phyloP scores from a whole-genome alignment of 2,797 vertebrate species.

The Bryconaethiops microstoma region DNA sequence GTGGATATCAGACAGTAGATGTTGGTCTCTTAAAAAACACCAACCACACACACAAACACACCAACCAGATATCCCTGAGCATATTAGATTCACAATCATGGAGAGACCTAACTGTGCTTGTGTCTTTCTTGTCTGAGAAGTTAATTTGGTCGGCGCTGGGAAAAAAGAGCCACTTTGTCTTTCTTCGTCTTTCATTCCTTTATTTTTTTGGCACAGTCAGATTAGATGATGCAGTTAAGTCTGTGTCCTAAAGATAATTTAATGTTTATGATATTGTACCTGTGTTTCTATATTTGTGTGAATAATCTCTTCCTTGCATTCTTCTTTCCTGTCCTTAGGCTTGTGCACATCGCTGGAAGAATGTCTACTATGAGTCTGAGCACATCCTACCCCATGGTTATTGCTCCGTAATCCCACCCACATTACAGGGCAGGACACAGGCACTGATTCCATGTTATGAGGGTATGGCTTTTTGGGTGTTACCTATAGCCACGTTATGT shows the following conservation, averaged over 20 bases:
- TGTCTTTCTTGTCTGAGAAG: slow-evolving; percentile 56
- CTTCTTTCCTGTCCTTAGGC: slow-evolving; percentile 76
- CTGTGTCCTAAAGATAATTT: slow-evolving; percentile 4
- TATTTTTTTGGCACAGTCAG: background rate
- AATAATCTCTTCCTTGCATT: background rate
- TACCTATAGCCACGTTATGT: background rate
- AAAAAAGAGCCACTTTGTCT: slow-evolving; percentile 36
- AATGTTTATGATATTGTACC: background rate
- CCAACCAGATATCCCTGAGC: background rate
- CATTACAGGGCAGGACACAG: slow-evolving; percentile 83
- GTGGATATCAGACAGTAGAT: slow-evolving; percentile 40
- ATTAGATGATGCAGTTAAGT: slow-evolving; percentile 11
- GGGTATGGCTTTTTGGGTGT: slow-evolving; percentile 76
- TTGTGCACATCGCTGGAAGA: slow-evolving; percentile 99
- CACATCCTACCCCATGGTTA: slow-evolving; percentile 94
- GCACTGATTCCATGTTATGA: slow-evolving; percentile 94
- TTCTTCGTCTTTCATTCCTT: background rate
- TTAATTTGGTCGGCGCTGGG: slow-evolving; percentile 66
- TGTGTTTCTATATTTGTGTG: slow-evolving; percentile 1
- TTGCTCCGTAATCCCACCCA: slow-evolving; percentile 91
- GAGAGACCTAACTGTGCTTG: slow-evolving; percentile 61
- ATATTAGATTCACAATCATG: slow-evolving; percentile 40
- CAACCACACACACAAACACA: background rate
- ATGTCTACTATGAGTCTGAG: slow-evolving; percentile 91
- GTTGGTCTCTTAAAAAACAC: slow-evolving; percentile 27